Base-by-base conservation (phyloP, 2,888 invertebrate genomes). In the Amorpha juglandis region DNA sequence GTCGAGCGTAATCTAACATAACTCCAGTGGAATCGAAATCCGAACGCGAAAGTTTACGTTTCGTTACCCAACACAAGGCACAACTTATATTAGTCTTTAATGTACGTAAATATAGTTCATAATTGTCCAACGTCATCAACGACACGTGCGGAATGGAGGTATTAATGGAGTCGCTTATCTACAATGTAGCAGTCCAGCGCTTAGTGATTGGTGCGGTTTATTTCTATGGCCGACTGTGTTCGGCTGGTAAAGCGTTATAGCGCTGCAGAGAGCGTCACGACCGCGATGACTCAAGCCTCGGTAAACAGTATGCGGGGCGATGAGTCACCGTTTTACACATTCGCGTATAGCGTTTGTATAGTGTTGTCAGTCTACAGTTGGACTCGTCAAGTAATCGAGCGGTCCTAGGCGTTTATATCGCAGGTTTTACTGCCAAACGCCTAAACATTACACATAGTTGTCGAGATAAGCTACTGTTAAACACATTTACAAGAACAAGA, bases 221-320 rank as follows among this genome's bases (percentile, higher is more conserved):
- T 68, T 68, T 66, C 69, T 70, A 71, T 70, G 70, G 77, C 72
- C 62, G 68, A 69, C 71, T 69, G 67, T 70, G 74, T 72, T 71
- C 69, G 72, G 75, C 77, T 70, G 66, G 68, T 74, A 75, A 74
- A 90, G 92, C 92, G 92, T 91, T 92, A 77, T 76, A 82, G 75
- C 83, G 92, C 91, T 90, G 80, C 70, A 66, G 73, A 71, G 79
- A 77, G 74, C 79, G 78, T 84, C 83, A 79, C 79, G 74, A 82
- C 84, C 74, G 84, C 90, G 93, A 92, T 92, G 92, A 92, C 92
- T 92, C 92, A 92, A 91, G 92, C 92, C 89, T 92, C 90, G 88
- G 92, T 92, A 93, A 93, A 93, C 92, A 93, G 93, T 92, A 92
- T 93, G 93, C 93, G 92, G 92, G 92, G 89, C 93, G 93, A 92